Evolutionary conservation across 1,140 invertebrate species (phyloP).

Genomic region (Eumaeus atala): DNA sequence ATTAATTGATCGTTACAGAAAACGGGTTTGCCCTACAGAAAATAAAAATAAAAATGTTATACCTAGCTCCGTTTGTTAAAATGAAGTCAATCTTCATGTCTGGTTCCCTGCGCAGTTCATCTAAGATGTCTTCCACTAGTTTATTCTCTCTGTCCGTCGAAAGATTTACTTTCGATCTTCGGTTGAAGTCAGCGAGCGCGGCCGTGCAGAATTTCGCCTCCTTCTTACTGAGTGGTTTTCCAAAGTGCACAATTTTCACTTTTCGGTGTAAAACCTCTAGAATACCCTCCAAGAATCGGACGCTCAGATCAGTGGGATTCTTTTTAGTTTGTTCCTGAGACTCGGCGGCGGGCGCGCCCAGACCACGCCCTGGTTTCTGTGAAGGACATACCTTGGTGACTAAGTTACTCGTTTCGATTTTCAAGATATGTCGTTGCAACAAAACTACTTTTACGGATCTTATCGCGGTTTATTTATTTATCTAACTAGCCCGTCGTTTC

Average conservation of each 20-base stretch:
- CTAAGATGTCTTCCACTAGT: constrained; percentile 19
- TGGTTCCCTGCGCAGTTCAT: constrained; percentile 23
- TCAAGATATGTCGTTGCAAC: too few relatives aligned
- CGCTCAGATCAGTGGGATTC: not conserved
- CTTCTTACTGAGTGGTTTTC: not conserved
- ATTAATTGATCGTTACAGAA: too few relatives aligned
- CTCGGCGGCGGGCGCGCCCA: not conserved
- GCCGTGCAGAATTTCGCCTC: not conserved
- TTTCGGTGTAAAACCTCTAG: not conserved
- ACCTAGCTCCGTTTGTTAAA: constrained; percentile 8
- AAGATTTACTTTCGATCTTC: not conserved
- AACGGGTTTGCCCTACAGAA: too few relatives aligned
- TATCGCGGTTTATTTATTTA: too few relatives aligned
- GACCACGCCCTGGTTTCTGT: not conserved
- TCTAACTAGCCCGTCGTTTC: too few relatives aligned
- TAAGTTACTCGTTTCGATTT: too few relatives aligned
- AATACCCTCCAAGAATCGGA: not conserved
- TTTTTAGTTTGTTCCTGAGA: not conserved
- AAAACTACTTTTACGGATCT: too few relatives aligned
- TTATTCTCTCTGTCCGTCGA: not conserved
- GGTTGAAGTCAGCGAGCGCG: not conserved
- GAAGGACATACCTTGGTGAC: constrained; percentile 35
- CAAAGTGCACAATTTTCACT: not conserved
- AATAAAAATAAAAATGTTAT: too few relatives aligned
- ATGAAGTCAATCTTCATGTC: constrained; percentile 12